A percentile compares a stretch with the other conserved stretches of the same genome.
Evolutionary conservation across 2,888 invertebrate species (phyloP).

Genomic region (Cabera pusaria): DNA sequence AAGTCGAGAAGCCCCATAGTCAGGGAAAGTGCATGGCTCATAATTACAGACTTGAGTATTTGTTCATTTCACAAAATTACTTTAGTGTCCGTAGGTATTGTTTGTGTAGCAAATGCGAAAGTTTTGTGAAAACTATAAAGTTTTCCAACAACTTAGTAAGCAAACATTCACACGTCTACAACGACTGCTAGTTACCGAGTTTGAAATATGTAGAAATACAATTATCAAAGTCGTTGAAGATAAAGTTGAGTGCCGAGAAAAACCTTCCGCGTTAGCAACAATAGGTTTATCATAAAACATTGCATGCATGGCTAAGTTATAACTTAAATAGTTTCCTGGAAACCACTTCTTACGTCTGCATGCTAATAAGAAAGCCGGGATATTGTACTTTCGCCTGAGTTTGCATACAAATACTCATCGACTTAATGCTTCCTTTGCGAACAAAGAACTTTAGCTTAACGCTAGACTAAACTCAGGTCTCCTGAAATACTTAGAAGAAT

Average conservation of each 20-base stretch:
- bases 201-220: no score
- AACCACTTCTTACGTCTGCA: constrained; percentile 45
- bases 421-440: constrained; percentile 26
- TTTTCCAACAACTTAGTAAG: constrained; percentile 8
- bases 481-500: neutral
- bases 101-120: constrained; percentile 8
- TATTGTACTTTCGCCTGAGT: constrained; percentile 39
- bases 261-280: constrained; percentile 28
- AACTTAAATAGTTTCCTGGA: constrained; percentile 51
- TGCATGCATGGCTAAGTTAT: constrained; percentile 25
- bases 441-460: constrained; percentile 21
- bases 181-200: no score
- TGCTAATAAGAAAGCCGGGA: constrained; percentile 65
- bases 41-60: constrained; percentile 21
- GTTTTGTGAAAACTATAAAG: constrained; percentile 6
- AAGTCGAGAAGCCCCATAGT: constrained; percentile 43
- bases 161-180: no score
- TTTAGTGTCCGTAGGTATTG: constrained; percentile 4
- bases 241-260: constrained; percentile 22
- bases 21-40: constrained; percentile 35
- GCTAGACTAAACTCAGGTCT: constrained; percentile 7
- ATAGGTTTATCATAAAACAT: constrained; percentile 44
- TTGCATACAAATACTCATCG: constrained; percentile 28
- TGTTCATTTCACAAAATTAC: no score
- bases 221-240: no score